Evolutionary conservation across 2,113 vertebrate genomes (phyloP).

Genomic region (Brachyhypopomus gauderio): DNA sequence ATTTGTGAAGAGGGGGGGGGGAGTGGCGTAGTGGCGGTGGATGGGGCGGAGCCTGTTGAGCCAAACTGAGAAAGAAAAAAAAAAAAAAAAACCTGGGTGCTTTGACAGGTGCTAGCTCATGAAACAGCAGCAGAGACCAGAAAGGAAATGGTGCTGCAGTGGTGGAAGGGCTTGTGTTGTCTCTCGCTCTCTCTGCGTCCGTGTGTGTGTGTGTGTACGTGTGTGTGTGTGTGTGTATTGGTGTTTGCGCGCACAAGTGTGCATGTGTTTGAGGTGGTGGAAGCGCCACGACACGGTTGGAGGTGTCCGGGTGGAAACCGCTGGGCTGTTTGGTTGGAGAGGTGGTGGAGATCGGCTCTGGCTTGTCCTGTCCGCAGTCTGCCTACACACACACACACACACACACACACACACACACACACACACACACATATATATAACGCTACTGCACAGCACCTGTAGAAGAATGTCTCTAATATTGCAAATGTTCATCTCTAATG

Average conservation of each 20-base stretch:
- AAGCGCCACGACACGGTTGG: constrained; percentile 73
- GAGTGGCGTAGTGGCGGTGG: no score
- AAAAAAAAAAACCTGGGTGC: background rate
- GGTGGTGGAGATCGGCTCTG: constrained; percentile 77
- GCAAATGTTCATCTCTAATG: background rate
- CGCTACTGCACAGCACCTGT: no score
- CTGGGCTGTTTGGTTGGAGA: constrained; percentile 78
- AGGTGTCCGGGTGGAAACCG: constrained; percentile 84
- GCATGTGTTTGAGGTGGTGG: constrained; percentile 40
- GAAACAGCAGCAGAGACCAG: constrained; percentile 23
- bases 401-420: background rate
- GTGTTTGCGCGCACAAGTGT: constrained; percentile 27
- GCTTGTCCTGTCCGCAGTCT: constrained; percentile 81
- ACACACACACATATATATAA: background rate
- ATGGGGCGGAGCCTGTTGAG: background rate
- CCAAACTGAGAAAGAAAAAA: background rate
- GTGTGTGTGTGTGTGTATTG: constrained; percentile 50
- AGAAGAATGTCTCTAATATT: background rate
- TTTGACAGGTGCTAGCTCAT: constrained; percentile 2
- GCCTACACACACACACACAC: constrained; percentile 66
- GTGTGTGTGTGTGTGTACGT: background rate
- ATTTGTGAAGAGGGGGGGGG: no score
- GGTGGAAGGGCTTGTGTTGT: constrained; percentile 36
- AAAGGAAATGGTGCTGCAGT: constrained; percentile 22
- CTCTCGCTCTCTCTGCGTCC: constrained; percentile 5